Evolutionary conservation across 2,797 vertebrate genomes (phyloP).

Genomic region (Lagocephalus sceleratus): DNA sequence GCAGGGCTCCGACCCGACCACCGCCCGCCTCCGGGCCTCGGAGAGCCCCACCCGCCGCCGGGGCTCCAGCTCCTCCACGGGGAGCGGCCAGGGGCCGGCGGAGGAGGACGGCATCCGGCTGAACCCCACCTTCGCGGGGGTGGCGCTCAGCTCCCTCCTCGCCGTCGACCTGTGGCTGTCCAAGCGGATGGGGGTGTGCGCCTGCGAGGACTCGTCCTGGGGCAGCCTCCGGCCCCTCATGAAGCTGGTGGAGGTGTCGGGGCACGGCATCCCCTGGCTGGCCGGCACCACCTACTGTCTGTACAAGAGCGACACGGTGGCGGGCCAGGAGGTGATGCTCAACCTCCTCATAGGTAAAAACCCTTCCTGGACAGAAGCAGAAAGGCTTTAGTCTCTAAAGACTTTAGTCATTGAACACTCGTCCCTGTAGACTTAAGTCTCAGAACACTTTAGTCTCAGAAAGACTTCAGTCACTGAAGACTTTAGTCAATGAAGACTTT

Average conservation of each 20-base stretch:
- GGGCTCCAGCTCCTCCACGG: slow-evolving; percentile 80
- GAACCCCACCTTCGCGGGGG: slow-evolving; percentile 87
- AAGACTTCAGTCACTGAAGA: too few relatives aligned
- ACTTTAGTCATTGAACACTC: too few relatives aligned
- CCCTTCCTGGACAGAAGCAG: too few relatives aligned
- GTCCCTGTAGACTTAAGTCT: too few relatives aligned
- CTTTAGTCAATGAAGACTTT: too few relatives aligned
- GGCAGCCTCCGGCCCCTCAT: slow-evolving; percentile 88
- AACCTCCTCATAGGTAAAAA: slow-evolving; percentile 90
- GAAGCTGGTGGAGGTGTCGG: slow-evolving; percentile 93
- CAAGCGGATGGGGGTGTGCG: slow-evolving; percentile 91
- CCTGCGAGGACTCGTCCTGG: slow-evolving; percentile 89
- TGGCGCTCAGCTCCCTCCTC: slow-evolving; percentile 87
- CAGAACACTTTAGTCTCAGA: too few relatives aligned
- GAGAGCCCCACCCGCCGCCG: slow-evolving; percentile 84
- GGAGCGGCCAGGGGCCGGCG: slow-evolving; percentile 60
- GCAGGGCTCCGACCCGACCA: slow-evolving; percentile 75
- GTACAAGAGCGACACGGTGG: slow-evolving; percentile 85
- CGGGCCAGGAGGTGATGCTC: slow-evolving; percentile 90
- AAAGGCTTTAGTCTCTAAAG: too few relatives aligned
- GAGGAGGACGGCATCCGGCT: slow-evolving; percentile 90
- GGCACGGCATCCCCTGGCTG: slow-evolving; percentile 94
- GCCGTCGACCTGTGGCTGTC: slow-evolving; percentile 95
- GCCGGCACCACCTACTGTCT: slow-evolving; percentile 85
- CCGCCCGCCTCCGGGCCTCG: slow-evolving; percentile 80